Percentiles rank a stretch among this genome's conserved stretches.
These are phyloP conservation scores for Elaeidobius kamerunicus DNA, from an alignment of 2,888 invertebrate genomes.

Conservation along the genomic window DNA sequence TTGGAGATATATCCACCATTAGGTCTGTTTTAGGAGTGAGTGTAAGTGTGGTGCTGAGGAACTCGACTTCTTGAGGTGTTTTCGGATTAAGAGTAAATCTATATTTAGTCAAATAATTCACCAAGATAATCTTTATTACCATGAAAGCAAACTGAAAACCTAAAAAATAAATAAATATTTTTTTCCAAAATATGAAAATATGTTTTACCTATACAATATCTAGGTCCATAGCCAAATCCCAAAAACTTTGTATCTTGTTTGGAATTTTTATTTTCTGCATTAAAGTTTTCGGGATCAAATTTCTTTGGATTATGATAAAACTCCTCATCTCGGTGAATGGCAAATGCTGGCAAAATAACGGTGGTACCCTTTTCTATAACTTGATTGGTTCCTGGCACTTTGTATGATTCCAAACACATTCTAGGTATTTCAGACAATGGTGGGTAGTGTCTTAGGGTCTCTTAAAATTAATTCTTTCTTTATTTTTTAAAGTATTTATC, in stretches of 20 bases:
- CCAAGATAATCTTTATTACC: constrained; percentile 42
- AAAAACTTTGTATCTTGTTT: constrained; percentile 35
- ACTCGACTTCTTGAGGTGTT: constrained; percentile 37
- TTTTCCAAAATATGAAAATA: not conserved
- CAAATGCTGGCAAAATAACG: constrained; percentile 40
- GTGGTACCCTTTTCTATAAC: constrained; percentile 43
- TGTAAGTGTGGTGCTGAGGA: too few species aligned
- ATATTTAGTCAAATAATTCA: constrained; percentile 36
- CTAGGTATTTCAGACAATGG: constrained; percentile 37
- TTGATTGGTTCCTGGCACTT: constrained; percentile 41
- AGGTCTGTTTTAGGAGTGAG: too few species aligned
- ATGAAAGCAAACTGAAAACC: constrained; percentile 39
- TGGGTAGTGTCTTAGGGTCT: constrained; percentile 46
- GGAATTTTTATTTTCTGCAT: constrained; percentile 30
- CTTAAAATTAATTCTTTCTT: too few species aligned
- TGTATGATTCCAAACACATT: constrained; percentile 37
- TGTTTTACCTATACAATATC: constrained; percentile 42
- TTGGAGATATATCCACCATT: too few species aligned
- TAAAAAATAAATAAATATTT: not conserved
- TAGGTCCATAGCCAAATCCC: constrained; percentile 46
- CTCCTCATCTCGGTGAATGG: constrained; percentile 36
- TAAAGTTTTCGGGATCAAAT: constrained; percentile 39
- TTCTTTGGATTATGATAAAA: constrained; percentile 36
- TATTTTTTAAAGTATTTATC: too few species aligned
- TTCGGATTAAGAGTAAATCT: constrained; percentile 36